Base-by-base conservation (phyloP, 2,797 vertebrate genomes). In the Euthynnus affinis region DNA sequence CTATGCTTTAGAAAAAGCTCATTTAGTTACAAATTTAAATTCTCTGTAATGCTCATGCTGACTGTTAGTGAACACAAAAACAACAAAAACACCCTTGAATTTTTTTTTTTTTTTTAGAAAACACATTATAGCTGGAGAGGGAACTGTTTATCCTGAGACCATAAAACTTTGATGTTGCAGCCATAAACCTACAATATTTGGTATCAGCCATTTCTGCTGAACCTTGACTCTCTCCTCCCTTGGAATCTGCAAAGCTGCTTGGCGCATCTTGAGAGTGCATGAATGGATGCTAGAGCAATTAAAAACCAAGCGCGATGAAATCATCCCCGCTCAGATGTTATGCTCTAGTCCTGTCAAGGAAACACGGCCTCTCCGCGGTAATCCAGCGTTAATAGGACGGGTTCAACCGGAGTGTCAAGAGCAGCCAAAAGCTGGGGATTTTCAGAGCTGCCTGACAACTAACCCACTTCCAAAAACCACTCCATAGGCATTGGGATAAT, bases 371-470 rank as follows among this genome's bases (percentile, higher is more conserved):
- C 92, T 91, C 84, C 72, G 85, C 91, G 81, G 91, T 97, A 96
- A 96, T 96, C 96, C 96, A 91, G 83, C 93, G 94, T 96, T 97
- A 96, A 96, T 96, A 91, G 90, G 94, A 93, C 0, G 91, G 94
- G 96, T 98, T 97, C 97, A 98, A 95, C 96, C 89, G 92, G 96
- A 96, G 96, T 97, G 96, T 97, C 97, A 98, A 92, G 92, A 85
- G 94, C 96, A 94, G 96, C 94, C 95, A 96, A 97, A 93, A 96
- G 95, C 92, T 91, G 93, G 93, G 94, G 95, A 96, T 97, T 96
- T 97, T 96, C 95, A 92, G 89, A 95, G 95, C 89, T 92, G 92
- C 89, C 93, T 96, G 96, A 96, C 94, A 96, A 96, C 95, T 95
- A 95, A 94, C 93, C 92, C 94, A 94, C 89, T 96, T 98, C 95